Evolutionary conservation across 1,140 invertebrate genomes (phyloP).

Genomic region (Coenobita brevimanus): DNA sequence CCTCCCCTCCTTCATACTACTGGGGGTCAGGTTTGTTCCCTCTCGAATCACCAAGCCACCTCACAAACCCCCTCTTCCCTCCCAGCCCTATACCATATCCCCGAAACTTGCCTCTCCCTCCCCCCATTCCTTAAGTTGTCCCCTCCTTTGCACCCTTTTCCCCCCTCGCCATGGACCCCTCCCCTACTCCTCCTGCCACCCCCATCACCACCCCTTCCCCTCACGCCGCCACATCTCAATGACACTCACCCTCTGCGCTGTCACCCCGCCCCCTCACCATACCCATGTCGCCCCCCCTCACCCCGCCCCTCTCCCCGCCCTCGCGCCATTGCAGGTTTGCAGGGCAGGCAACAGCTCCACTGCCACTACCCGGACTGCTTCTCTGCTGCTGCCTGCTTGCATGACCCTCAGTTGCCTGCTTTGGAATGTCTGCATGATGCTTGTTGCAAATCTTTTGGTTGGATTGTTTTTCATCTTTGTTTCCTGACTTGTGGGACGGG

Average conservation of each 20-base stretch:
- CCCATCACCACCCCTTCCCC: neutral
- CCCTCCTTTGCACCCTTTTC: neutral
- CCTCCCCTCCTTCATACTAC: neutral
- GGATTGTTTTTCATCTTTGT: constrained; percentile 26
- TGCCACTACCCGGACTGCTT: neutral
- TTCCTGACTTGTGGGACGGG: constrained; percentile 5
- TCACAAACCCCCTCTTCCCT: no score
- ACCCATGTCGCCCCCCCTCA: neutral
- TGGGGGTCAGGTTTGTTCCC: neutral
- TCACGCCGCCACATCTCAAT: neutral
- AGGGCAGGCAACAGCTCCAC: constrained; percentile 38
- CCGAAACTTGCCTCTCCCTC: neutral
- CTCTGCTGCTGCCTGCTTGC: constrained; percentile 7
- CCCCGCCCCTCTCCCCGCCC: neutral
- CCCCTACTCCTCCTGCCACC: neutral
- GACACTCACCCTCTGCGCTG: neutral
- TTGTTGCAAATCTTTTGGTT: constrained; percentile 34
- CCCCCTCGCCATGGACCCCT: neutral
- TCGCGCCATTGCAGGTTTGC: constrained; percentile 27
- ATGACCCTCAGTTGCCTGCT: no score
- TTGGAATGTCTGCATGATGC: constrained; percentile 27
- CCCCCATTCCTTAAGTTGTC: neutral
- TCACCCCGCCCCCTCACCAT: neutral
- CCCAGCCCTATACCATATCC: no score
- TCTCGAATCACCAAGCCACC: no score